Evolutionary conservation across 2,888 invertebrate species (phyloP).

Genomic region (Nymphalis polychloros): DNA sequence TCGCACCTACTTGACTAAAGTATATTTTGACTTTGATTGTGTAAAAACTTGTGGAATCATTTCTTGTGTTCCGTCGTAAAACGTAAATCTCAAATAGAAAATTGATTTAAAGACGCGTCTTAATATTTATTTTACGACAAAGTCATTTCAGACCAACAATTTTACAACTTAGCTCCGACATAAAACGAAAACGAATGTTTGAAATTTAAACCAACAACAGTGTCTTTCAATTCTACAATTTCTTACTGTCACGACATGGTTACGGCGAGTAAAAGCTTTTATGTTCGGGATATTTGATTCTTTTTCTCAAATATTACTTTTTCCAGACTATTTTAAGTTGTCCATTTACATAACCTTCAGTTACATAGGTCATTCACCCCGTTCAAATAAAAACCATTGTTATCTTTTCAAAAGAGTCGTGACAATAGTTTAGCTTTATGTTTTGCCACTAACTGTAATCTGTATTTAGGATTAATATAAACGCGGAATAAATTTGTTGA

Average conservation of each 20-base stretch:
- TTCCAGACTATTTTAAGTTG: slow-evolving; percentile 13
- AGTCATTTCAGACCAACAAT: slow-evolving; percentile 25
- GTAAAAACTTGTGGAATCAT: not conserved
- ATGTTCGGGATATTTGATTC: slow-evolving; percentile 16
- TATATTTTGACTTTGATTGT: too few relatives aligned
- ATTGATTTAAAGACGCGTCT: slow-evolving; percentile 15
- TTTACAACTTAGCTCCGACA: slow-evolving; percentile 24
- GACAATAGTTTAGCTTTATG: not conserved
- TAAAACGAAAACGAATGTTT: slow-evolving; percentile 17
- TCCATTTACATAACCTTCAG: slow-evolving; percentile 4
- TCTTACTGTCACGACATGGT: slow-evolving; percentile 32
- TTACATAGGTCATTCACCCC: not conserved
- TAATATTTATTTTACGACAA: slow-evolving; percentile 3
- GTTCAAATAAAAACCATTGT: not conserved
- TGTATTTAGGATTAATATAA: too few relatives aligned
- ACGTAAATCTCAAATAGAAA: slow-evolving; percentile 13
- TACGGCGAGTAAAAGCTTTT: slow-evolving; percentile 34
- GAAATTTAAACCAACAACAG: slow-evolving; percentile 26
- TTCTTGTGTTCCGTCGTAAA: not conserved
- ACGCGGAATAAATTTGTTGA: too few relatives aligned
- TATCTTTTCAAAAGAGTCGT: not conserved
- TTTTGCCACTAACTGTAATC: too few relatives aligned
- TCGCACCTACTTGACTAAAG: too few relatives aligned
- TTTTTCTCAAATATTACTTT: slow-evolving; percentile 12
- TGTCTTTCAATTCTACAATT: slow-evolving; percentile 28